Evolutionary conservation across 2,888 invertebrate genomes (phyloP).

Genomic region (Alviniconcha strummeri): DNA sequence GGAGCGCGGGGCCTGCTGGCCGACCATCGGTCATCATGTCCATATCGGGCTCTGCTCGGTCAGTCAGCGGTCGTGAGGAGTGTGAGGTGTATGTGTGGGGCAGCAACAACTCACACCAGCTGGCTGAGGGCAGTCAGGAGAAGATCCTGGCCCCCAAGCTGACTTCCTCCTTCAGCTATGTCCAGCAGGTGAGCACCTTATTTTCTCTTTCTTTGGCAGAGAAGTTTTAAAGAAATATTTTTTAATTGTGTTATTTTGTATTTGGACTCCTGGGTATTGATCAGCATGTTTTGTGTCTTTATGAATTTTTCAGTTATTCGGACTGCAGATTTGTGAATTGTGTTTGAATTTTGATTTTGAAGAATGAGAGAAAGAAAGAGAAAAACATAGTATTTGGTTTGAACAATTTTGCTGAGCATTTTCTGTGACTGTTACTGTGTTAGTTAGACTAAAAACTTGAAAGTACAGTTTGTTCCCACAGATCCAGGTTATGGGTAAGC

Average conservation of each 20-base stretch:
- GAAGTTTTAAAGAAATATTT: not conserved
- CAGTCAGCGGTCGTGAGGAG: slow-evolving; percentile 5
- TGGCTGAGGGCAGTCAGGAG: slow-evolving; percentile 79
- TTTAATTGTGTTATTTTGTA: not conserved
- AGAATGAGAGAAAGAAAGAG: too few species aligned
- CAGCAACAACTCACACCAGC: slow-evolving; percentile 80
- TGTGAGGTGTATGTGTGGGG: slow-evolving; percentile 81
- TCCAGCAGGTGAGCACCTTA: slow-evolving; percentile 76
- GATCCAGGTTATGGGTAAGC: too few species aligned
- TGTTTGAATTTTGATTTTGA: too few species aligned
- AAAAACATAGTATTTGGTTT: too few species aligned
- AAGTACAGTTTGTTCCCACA: too few species aligned
- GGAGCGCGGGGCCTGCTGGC: not conserved
- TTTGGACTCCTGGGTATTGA: not conserved
- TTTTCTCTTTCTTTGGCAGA: not conserved
- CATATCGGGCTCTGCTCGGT: slow-evolving; percentile 21
- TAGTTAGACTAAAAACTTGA: too few species aligned
- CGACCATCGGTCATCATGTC: slow-evolving; percentile 28
- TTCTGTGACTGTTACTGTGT: too few species aligned
- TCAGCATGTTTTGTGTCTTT: not conserved
- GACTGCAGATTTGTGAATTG: too few species aligned
- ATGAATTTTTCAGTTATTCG: not conserved
- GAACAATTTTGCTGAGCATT: too few species aligned
- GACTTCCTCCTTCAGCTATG: slow-evolving; percentile 78
- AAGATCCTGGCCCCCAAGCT: slow-evolving; percentile 78